A percentile compares a stretch with the other conserved stretches of the same genome.
Evolutionary conservation across 2,113 vertebrate species (phyloP).

Genomic region (Chloebia gouldiae): DNA sequence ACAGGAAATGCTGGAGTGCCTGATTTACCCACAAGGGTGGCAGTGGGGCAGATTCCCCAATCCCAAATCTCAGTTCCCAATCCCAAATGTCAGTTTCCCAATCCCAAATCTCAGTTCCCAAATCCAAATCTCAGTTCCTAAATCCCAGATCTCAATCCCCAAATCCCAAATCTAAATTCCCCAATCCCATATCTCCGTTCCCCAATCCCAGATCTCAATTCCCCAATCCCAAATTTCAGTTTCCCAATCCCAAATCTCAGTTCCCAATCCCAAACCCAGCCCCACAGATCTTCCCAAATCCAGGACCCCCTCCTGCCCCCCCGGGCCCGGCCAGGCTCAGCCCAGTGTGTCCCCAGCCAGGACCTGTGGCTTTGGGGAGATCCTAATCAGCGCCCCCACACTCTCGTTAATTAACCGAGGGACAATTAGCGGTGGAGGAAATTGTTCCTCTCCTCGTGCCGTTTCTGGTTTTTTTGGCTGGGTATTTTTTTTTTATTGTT

Average conservation of each 20-base stretch:
- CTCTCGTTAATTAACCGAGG: not conserved
- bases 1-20: no score
- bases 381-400: not conserved
- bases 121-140: no score
- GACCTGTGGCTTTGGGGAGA: not conserved
- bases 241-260: not conserved
- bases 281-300: rapidly evolving
- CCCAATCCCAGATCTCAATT: not conserved
- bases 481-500: not conserved
- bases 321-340: rapidly evolving
- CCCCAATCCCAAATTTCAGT: not conserved
- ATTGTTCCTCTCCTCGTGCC: not conserved
- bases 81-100: not conserved
- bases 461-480: not conserved
- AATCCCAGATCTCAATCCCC: rapidly evolving
- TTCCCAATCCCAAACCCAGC: not conserved
- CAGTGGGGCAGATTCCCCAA: no score
- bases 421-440: slow-evolving; percentile 20
- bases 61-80: no score
- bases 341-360: not conserved
- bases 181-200: no score
- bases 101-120: not conserved
- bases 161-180: not conserved
- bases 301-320: not conserved
- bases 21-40: no score